Evolutionary conservation across 1,140 invertebrate genomes (phyloP).

Genomic region (Zaprionus lachaisei): DNA sequence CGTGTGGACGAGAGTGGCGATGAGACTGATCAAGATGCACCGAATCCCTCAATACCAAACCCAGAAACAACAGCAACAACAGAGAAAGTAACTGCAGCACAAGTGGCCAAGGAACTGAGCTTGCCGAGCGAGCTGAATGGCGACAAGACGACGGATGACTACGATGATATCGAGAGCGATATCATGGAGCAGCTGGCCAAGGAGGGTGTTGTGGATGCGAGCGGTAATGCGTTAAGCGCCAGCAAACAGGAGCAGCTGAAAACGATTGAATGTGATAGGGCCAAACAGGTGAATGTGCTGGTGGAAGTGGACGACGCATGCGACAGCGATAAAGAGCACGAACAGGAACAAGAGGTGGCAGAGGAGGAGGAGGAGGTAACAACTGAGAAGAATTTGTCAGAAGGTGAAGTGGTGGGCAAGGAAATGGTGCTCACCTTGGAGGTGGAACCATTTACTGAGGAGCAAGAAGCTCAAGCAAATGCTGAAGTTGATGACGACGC

Average conservation of each 20-base stretch:
- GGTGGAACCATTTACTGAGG: conserved; percentile 26
- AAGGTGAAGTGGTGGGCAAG: neutral
- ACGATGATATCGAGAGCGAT: conserved; percentile 65
- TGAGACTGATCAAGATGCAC: conserved; percentile 5
- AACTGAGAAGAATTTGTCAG: neutral
- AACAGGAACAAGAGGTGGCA: neutral
- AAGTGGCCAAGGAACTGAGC: conserved; percentile 27
- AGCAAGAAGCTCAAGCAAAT: conserved; percentile 30
- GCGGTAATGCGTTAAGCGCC: conserved; percentile 64
- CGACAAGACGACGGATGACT: conserved; percentile 34
- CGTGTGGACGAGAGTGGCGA: conserved; percentile 56
- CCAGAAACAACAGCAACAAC: neutral
- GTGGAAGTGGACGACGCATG: neutral
- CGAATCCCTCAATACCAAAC: neutral
- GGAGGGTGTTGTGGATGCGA: conserved; percentile 65
- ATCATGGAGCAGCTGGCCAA: conserved; percentile 65
- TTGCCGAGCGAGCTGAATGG: conserved; percentile 50
- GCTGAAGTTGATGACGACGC: conserved; percentile 33
- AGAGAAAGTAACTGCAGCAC: neutral
- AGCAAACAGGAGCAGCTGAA: conserved; percentile 29
- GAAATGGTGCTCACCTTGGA: conserved; percentile 19
- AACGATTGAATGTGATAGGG: conserved; percentile 31
- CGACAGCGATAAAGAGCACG: neutral
- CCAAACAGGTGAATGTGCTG: neutral
- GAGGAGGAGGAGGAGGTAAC: neutral